Evolutionary conservation across 2,113 vertebrate genomes (phyloP).

Genomic region (Odobenus rosmarus): DNA sequence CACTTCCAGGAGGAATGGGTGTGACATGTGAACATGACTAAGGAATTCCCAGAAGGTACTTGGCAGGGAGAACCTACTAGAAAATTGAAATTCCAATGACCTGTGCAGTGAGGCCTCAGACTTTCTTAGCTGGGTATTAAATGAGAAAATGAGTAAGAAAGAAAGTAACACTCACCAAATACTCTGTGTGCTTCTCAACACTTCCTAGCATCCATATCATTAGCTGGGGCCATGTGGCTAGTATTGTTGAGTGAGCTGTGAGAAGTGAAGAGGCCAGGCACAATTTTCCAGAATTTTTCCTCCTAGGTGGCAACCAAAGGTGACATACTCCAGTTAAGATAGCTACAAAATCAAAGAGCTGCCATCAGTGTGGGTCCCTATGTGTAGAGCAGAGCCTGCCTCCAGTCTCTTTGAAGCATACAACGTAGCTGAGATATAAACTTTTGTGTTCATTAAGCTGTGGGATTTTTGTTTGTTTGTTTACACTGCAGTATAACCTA

Average conservation of each 20-base stretch:
- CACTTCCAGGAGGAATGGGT: not conserved
- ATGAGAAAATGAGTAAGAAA: not conserved
- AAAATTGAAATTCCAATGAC: slow-evolving; percentile 18
- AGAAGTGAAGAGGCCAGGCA: not conserved
- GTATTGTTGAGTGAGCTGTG: not conserved
- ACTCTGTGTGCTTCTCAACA: not conserved
- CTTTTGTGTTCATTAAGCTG: not conserved
- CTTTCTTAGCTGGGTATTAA: not conserved
- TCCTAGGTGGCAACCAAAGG: not conserved
- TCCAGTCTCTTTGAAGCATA: not conserved
- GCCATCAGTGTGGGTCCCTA: not conserved
- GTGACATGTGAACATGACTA: not conserved
- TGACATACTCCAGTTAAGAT: not conserved
- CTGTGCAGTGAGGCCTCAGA: not conserved
- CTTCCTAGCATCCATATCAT: not conserved
- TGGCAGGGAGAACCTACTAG: not conserved
- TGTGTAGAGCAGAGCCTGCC: not conserved
- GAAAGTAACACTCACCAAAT: not conserved
- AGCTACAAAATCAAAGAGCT: not conserved
- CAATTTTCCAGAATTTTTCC: not conserved
- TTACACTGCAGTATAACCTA: not conserved
- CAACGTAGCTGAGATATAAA: not conserved
- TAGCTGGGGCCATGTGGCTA: not conserved
- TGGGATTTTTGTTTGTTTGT: not conserved
- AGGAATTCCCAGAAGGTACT: slow-evolving; percentile 12